phyloP scores from a whole-genome alignment of 2,797 vertebrate species.

The Botia almorhae region DNA sequence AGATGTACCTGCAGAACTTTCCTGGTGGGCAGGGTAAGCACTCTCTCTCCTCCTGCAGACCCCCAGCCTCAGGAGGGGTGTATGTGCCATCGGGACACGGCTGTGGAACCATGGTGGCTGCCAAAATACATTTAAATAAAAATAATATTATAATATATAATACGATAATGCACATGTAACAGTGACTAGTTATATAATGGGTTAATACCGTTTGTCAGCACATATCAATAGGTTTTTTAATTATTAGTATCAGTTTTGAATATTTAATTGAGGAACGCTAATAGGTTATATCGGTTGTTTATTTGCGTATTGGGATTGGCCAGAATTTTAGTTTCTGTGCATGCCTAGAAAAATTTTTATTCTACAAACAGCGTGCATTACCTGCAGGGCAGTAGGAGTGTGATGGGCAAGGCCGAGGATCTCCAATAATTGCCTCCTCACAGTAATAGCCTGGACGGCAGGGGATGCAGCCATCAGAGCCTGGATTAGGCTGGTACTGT shows the following conservation, averaged over 20 bases:
- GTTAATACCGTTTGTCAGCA: not conserved
- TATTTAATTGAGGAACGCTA: not conserved
- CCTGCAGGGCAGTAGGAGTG: slow-evolving; percentile 88
- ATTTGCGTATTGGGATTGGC: not conserved
- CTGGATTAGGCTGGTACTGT: slow-evolving; percentile 85
- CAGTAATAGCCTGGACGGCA: slow-evolving; percentile 91
- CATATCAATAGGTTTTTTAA: not conserved
- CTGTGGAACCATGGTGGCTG: slow-evolving; percentile 82
- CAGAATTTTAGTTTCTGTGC: not conserved
- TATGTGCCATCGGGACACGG: slow-evolving; percentile 88
- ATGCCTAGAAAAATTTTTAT: not conserved
- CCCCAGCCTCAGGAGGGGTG: slow-evolving; percentile 73
- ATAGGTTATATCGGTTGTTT: not conserved
- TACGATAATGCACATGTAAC: not conserved
- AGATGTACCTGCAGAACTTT: slow-evolving; percentile 87
- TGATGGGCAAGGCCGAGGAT: slow-evolving; percentile 82
- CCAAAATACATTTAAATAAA: not conserved
- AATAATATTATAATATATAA: not conserved
- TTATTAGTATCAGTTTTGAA: not conserved
- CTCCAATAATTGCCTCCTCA: slow-evolving; percentile 80
- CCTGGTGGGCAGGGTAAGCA: slow-evolving; percentile 88
- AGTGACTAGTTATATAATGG: too few relatives aligned
- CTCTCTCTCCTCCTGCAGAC: slow-evolving; percentile 82
- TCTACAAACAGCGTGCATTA: slow-evolving; percentile 60
- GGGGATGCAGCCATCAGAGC: slow-evolving; percentile 81